These are phyloP conservation scores for Beroe ovata DNA, from an alignment of 37 sponge, comb jelly and placozoan species.

Conservation along the genomic window DNA sequence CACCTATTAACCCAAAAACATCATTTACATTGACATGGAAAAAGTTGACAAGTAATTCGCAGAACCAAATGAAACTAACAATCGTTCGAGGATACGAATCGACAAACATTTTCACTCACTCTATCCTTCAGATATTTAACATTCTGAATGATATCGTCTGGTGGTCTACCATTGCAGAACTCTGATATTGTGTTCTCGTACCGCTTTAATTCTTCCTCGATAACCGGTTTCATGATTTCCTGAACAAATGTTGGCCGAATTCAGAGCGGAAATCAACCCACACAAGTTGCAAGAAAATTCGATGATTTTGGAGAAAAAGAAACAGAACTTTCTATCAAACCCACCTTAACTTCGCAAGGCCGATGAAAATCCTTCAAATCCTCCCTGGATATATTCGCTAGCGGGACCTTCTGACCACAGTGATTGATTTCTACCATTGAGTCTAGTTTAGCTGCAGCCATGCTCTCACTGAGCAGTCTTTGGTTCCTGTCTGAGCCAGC, in stretches of 20 bases:
- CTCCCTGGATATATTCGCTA: background rate
- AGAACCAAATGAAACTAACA: no score
- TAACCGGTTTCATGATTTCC: slow-evolving; percentile 1
- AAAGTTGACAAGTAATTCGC: no score
- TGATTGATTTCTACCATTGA: background rate
- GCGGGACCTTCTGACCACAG: slow-evolving; percentile 5
- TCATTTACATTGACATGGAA: no score
- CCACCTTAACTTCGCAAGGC: background rate
- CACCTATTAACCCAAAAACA: no score
- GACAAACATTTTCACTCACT: background rate
- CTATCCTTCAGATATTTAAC: background rate
- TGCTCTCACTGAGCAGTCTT: background rate
- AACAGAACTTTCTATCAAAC: no score
- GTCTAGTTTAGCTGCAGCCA: slow-evolving; percentile 28
- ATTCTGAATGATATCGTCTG: slow-evolving; percentile 2
- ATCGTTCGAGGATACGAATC: no score
- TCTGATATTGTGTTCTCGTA: background rate
- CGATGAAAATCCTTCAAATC: background rate
- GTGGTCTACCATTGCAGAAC: background rate
- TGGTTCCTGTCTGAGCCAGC: background rate
- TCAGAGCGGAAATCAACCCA: no score
- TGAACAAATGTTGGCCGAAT: background rate
- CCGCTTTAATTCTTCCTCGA: background rate
- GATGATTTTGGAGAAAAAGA: no score
- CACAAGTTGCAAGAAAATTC: no score